Percentiles rank a stretch among this genome's conserved stretches.
These are phyloP conservation scores for Alentia gelatinosa DNA, from an alignment of 2,888 invertebrate genomes.

Conservation along the genomic window DNA sequence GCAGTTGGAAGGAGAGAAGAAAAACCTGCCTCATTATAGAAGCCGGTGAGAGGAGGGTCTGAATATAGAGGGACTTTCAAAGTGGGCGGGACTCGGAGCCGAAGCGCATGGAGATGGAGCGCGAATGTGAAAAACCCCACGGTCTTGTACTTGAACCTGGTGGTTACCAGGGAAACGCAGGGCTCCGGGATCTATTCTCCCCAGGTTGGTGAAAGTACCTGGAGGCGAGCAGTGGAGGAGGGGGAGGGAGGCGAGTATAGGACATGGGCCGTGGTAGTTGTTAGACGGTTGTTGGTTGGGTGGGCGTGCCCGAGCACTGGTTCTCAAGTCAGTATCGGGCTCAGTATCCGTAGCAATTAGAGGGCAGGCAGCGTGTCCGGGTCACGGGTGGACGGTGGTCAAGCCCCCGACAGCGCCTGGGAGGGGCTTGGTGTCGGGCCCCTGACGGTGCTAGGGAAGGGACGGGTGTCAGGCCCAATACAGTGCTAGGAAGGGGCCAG, in stretches of 20 bases:
- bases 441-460: too few species aligned
- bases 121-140: too few species aligned
- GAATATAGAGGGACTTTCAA: too few species aligned
- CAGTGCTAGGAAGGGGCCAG: too few species aligned
- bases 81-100: too few species aligned
- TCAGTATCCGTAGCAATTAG: neutral
- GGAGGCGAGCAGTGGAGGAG: neutral
- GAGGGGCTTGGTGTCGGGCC: too few species aligned
- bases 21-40: too few species aligned
- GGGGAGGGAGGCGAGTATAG: neutral
- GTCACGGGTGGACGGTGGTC: neutral
- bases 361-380: neutral
- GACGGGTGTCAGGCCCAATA: too few species aligned
- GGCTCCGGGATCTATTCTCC: neutral
- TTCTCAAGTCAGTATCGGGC: neutral
- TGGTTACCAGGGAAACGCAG: neutral
- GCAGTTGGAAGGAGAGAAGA: too few species aligned
- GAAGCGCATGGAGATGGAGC: too few species aligned
- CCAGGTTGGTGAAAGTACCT: too few species aligned
- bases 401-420: neutral
- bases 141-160: neutral
- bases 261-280: neutral
- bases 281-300: neutral
- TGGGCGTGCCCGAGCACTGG: neutral
- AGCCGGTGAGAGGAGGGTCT: too few species aligned